Conservation (phyloP, 2,113 vertebrate genomes). For the Phaethon lepturus region DNA sequence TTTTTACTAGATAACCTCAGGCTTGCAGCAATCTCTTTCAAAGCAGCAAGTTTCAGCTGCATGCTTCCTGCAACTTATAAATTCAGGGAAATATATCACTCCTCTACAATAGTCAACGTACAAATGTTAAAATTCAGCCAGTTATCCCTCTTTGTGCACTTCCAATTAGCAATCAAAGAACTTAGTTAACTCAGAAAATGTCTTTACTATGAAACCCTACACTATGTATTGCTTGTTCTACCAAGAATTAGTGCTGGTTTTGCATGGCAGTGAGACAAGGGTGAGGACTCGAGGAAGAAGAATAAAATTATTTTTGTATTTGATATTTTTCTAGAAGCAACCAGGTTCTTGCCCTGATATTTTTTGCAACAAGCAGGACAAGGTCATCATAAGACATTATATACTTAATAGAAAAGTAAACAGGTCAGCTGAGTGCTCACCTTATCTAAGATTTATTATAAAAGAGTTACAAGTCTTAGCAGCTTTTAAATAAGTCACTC, state of each 20-base stretch:
- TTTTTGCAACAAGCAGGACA: neutral
- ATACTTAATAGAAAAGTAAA: neutral
- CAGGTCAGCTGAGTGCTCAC: neutral
- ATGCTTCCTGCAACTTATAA: neutral
- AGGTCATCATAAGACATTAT: neutral
- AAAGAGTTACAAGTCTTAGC: neutral
- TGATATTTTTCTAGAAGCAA: neutral
- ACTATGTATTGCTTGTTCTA: neutral
- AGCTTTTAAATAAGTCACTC: neutral
- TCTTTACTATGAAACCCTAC: neutral
- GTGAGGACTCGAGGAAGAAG: neutral
- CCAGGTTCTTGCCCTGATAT: neutral
- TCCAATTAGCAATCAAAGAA: neutral
- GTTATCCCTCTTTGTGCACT: neutral
- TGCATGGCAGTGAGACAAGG: neutral
- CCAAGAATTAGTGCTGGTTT: neutral
- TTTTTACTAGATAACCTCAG: neutral
- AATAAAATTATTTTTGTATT: neutral
- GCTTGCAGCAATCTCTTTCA: neutral
- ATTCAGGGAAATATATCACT: neutral
- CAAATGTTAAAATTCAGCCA: neutral
- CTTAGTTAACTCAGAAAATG: neutral
- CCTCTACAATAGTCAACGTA: neutral
- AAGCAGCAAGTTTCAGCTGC: neutral
- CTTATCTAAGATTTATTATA: neutral